Conservation (phyloP, 2,888 invertebrate genomes). For the Itoplectis maculator region DNA sequence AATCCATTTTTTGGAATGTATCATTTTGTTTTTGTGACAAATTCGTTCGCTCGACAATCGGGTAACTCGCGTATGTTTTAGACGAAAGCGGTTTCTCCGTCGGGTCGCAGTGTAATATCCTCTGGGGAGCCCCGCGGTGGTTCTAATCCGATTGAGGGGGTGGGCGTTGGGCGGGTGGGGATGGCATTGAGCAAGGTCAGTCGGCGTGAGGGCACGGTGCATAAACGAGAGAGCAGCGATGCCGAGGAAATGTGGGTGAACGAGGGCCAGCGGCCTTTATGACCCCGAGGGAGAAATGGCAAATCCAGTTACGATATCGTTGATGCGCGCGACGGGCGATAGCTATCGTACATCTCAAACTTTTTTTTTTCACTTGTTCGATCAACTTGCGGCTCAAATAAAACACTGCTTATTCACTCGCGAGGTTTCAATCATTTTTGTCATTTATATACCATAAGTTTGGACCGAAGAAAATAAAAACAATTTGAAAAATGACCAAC, state of each 20-base stretch:
- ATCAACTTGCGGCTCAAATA: slow-evolving; percentile 9
- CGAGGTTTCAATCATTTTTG: not conserved
- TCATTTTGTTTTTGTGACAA: not conserved
- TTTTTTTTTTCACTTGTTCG: slow-evolving; percentile 34
- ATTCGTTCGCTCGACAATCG: slow-evolving; percentile 4
- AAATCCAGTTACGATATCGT: slow-evolving; percentile 75
- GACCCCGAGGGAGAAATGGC: slow-evolving; percentile 68
- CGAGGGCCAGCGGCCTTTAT: slow-evolving; percentile 46
- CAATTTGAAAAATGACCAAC: slow-evolving; percentile 3
- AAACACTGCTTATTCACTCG: not conserved
- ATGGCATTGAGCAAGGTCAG: slow-evolving; percentile 77
- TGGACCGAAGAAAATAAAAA: not conserved
- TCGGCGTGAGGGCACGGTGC: slow-evolving; percentile 75
- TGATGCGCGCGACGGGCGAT: slow-evolving; percentile 57
- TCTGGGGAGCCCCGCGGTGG: slow-evolving; percentile 68
- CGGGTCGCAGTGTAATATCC: slow-evolving; percentile 37
- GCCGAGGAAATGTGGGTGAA: slow-evolving; percentile 29
- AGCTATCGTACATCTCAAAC: slow-evolving; percentile 64
- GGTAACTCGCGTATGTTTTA: slow-evolving; percentile 14
- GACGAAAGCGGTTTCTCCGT: slow-evolving; percentile 37
- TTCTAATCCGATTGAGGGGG: slow-evolving; percentile 74
- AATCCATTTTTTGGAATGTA: not conserved
- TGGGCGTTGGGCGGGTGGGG: too few relatives aligned
- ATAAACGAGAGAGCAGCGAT: slow-evolving; percentile 46
- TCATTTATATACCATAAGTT: not conserved